Evolutionary conservation across 2,113 vertebrate species (phyloP).

Genomic region (Mystacornis crossleyi): DNA sequence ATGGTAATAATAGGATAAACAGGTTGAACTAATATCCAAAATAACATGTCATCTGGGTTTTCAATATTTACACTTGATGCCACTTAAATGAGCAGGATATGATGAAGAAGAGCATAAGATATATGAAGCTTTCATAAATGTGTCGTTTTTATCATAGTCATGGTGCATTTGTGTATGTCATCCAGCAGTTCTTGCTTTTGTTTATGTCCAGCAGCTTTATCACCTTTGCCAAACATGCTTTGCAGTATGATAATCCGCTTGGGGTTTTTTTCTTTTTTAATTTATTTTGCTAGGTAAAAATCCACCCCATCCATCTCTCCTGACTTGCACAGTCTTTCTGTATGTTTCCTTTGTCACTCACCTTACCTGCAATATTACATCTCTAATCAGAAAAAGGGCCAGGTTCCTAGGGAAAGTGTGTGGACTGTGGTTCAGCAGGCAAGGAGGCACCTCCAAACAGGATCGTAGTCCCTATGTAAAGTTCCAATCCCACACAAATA

Average conservation of each 20-base stretch:
- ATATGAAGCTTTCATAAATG: neutral
- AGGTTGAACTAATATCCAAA: slow-evolving; percentile 53
- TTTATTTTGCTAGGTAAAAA: neutral
- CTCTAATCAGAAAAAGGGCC: neutral
- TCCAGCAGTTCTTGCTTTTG: neutral
- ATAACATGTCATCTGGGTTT: slow-evolving; percentile 24
- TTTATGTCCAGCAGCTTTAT: neutral
- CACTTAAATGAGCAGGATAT: neutral
- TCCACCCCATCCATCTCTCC: neutral
- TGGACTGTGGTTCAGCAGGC: neutral
- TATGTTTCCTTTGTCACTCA: neutral
- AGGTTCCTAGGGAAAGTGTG: neutral
- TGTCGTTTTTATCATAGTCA: neutral
- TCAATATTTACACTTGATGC: slow-evolving; percentile 12
- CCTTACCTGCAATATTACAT: neutral
- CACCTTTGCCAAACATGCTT: neutral
- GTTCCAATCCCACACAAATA: neutral
- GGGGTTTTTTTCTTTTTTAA: neutral
- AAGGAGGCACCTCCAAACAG: neutral
- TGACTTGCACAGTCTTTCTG: neutral
- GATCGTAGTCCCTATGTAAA: neutral
- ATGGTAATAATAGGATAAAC: slow-evolving; percentile 52
- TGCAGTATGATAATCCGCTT: neutral
- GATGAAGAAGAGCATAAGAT: neutral
- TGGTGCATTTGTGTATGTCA: neutral